phyloP scores from a whole-genome alignment of 2,888 invertebrate species.

The Andrena bucephala region DNA sequence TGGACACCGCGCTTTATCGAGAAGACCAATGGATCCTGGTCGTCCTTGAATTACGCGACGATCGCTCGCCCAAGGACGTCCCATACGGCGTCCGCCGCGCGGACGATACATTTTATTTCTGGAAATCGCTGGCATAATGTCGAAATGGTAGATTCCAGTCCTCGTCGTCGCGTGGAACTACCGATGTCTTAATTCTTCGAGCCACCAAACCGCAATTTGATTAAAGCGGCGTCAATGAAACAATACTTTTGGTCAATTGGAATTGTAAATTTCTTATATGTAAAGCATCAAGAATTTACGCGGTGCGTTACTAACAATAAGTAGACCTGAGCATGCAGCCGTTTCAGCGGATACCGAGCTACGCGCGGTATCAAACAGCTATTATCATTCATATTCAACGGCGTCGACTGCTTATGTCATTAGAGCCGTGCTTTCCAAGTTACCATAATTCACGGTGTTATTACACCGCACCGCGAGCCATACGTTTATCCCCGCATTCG shows the following conservation, averaged over 20 bases:
- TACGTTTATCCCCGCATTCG: background rate
- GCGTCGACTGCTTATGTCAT: conserved; percentile 1
- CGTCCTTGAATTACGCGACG: conserved; percentile 52
- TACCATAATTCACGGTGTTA: conserved; percentile 4
- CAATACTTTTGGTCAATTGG: background rate
- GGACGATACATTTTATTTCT: conserved; percentile 43
- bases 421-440: background rate
- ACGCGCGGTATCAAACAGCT: background rate
- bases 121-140: background rate
- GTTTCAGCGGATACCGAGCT: background rate
- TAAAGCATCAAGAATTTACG: background rate
- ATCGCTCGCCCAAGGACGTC: conserved; percentile 38
- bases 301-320: background rate
- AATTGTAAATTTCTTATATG: background rate
- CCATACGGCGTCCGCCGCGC: conserved; percentile 2
- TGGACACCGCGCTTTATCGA: conserved; percentile 38
- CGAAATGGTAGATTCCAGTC: no score
- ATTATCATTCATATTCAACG: background rate
- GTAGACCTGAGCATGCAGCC: background rate
- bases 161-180: no score
- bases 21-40: conserved; percentile 36
- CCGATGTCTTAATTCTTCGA: background rate
- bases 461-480: background rate
- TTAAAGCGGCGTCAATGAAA: no score
- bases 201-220: no score